Conservation (phyloP, 1,140 invertebrate genomes). For the Caenorhabditis brenneri region DNA sequence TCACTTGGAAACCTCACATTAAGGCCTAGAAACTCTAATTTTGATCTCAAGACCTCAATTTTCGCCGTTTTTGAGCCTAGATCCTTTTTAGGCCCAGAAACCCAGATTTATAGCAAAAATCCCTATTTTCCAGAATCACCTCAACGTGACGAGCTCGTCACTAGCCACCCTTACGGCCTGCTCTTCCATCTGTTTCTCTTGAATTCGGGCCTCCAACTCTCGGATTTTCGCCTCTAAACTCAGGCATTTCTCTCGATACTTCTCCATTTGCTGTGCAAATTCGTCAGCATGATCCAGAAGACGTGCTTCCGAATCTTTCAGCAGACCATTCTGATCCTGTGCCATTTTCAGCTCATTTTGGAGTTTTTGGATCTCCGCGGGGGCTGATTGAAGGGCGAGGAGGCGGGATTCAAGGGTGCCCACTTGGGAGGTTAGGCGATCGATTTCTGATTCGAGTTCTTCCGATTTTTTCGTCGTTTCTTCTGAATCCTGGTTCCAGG, state of each 20-base stretch:
- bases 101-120: background rate
- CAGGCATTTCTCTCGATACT: background rate
- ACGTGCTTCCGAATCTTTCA: constrained; percentile 14
- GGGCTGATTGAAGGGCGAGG: background rate
- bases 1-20: background rate
- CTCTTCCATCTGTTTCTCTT: background rate
- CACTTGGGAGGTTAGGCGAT: background rate
- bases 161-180: background rate
- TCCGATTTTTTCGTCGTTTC: background rate
- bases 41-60: background rate
- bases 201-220: background rate
- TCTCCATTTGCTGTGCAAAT: background rate
- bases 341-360: background rate
- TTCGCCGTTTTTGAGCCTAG: background rate
- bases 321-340: background rate
- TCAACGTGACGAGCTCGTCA: background rate
- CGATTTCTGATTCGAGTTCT: background rate
- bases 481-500: background rate
- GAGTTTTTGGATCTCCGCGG: background rate
- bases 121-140: background rate
- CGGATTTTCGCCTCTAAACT: background rate
- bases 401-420: background rate
- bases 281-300: constrained; percentile 3
- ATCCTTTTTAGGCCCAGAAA: background rate
- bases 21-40: background rate